Evolutionary conservation across 2,888 invertebrate species (phyloP).

Genomic region (Drosophila neotestacea): DNA sequence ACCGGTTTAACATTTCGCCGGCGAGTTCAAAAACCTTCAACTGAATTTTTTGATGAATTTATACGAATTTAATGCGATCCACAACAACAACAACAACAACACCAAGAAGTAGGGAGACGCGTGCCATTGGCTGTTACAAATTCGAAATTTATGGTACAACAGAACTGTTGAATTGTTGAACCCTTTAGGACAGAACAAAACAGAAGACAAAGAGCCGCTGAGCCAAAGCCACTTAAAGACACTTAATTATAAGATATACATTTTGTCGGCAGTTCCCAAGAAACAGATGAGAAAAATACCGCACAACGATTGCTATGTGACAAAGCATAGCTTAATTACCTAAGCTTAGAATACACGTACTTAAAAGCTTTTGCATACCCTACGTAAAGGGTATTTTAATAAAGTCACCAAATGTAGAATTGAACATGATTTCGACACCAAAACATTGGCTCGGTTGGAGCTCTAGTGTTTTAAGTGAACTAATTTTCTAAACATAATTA

Average conservation of each 20-base stretch:
- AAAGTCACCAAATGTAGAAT: neutral
- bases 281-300: conserved; percentile 27
- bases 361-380: neutral
- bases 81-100: conserved; percentile 20
- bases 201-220: conserved; percentile 51
- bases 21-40: conserved; percentile 74
- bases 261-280: conserved; percentile 44
- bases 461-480: no score
- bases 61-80: conserved; percentile 72
- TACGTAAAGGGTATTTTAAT: neutral
- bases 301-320: conserved; percentile 21
- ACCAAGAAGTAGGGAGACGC: conserved; percentile 45
- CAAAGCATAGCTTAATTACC: conserved; percentile 10
- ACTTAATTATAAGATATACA: conserved; percentile 65
- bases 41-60: conserved; percentile 71
- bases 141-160: conserved; percentile 40
- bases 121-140: conserved; percentile 66
- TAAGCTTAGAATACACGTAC: conserved; percentile 8
- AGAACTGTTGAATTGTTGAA: conserved; percentile 21
- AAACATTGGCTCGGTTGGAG: no score
- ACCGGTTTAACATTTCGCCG: conserved; percentile 65
- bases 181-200: conserved; percentile 26
- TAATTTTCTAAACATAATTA: no score
- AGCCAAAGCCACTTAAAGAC: conserved; percentile 27
- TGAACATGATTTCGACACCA: neutral